phyloP scores from a whole-genome alignment of 2,888 invertebrate genomes.

The Xanthostigma xanthostigma region DNA sequence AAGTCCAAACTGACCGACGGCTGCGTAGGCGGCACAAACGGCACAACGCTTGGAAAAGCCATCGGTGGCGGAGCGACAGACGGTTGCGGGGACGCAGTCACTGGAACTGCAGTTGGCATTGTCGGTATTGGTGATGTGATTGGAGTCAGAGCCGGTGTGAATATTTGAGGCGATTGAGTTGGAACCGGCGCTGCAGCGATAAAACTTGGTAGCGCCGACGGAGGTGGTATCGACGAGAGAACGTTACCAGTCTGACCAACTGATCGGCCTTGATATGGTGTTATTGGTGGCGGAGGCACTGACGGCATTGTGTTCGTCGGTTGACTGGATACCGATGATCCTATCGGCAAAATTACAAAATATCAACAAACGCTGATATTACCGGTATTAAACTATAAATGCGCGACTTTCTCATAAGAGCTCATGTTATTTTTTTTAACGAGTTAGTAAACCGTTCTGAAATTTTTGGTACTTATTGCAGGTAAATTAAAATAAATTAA shows the following conservation, averaged over 20 bases:
- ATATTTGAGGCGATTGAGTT: slow-evolving; percentile 12
- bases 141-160: slow-evolving; percentile 10
- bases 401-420: no score
- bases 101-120: slow-evolving; percentile 10
- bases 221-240: slow-evolving; percentile 53
- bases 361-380: no score
- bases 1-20: slow-evolving; percentile 5
- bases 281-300: slow-evolving; percentile 21
- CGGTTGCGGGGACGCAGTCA: slow-evolving; percentile 13
- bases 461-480: no score
- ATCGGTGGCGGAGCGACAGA: slow-evolving; percentile 7
- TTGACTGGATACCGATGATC: no score
- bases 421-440: no score
- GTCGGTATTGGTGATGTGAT: slow-evolving; percentile 6
- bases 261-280: slow-evolving; percentile 30
- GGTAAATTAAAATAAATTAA: no score
- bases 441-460: no score
- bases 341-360: no score
- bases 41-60: slow-evolving; percentile 6
- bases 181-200: slow-evolving; percentile 30
- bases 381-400: no score
- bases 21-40: slow-evolving; percentile 1
- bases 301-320: slow-evolving; percentile 25
- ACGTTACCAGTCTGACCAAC: slow-evolving; percentile 36
- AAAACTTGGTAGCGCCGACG: slow-evolving; percentile 50